phyloP scores from a whole-genome alignment of 2,888 invertebrate species.

The Eucriotettix oculatus region DNA sequence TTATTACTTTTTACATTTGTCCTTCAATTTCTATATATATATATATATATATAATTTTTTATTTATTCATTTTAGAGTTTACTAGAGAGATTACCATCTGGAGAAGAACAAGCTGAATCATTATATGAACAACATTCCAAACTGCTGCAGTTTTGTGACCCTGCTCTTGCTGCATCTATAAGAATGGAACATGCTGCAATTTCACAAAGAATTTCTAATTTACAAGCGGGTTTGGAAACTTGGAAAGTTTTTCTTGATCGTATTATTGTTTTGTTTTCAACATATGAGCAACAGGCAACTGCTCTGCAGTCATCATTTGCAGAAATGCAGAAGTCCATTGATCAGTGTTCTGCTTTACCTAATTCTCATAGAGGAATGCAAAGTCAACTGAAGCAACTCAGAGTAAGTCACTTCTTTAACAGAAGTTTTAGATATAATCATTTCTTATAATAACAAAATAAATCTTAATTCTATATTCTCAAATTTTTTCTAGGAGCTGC shows the following conservation, averaged over 20 bases:
- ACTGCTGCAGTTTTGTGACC: conserved; percentile 54
- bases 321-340: conserved; percentile 41
- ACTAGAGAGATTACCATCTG: conserved; percentile 48
- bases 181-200: conserved; percentile 67
- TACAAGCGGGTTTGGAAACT: conserved; percentile 63
- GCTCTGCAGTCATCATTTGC: conserved; percentile 44
- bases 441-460: neutral
- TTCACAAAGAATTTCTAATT: conserved; percentile 57
- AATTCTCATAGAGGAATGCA: conserved; percentile 43
- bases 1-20: neutral
- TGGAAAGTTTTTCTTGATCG: conserved; percentile 52
- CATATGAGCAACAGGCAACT: conserved; percentile 43
- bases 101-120: conserved; percentile 44
- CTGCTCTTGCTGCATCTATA: conserved; percentile 58
- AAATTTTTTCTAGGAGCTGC: conserved; percentile 26
- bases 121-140: conserved; percentile 46
- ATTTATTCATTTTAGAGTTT: conserved; percentile 21
- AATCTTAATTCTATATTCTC: neutral
- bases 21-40: neutral
- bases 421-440: neutral
- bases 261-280: conserved; percentile 43
- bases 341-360: conserved; percentile 22
- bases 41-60: neutral
- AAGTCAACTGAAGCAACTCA: conserved; percentile 41
- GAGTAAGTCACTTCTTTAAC: conserved; percentile 3